Evolutionary conservation across 2,888 invertebrate species (phyloP).

Genomic region (Hyposoter dolosus): DNA sequence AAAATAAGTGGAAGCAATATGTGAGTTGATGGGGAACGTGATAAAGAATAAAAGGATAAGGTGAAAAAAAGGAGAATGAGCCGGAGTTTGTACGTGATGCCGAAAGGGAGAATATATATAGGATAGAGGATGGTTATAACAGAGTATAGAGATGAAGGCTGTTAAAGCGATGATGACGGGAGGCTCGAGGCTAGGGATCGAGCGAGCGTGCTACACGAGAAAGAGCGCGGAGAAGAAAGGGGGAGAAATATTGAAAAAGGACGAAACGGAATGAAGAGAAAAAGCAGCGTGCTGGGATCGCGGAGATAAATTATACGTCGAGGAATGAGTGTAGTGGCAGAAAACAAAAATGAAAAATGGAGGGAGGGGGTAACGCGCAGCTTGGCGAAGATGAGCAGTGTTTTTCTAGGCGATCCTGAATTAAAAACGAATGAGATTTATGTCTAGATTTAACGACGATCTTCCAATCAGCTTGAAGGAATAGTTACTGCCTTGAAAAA

Average conservation of each 20-base stretch:
- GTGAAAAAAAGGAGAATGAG: conserved; percentile 30
- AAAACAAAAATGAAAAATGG: conserved; percentile 29
- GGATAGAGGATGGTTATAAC: conserved; percentile 48
- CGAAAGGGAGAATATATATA: conserved; percentile 53
- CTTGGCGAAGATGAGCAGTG: conserved; percentile 62
- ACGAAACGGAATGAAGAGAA: conserved; percentile 63
- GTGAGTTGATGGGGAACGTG: conserved; percentile 13
- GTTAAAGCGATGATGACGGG: conserved; percentile 74
- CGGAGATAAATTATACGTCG: conserved; percentile 75
- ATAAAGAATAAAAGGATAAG: conserved; percentile 17
- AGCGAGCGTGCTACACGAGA: conserved; percentile 37
- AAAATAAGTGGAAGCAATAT: conserved; percentile 32
- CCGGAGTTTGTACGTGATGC: conserved; percentile 54
- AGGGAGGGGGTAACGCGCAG: conserved; percentile 9
- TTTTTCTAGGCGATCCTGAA: conserved; percentile 74
- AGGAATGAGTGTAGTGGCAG: conserved; percentile 52
- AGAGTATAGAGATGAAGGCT: conserved; percentile 65
- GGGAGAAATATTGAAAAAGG: conserved; percentile 64
- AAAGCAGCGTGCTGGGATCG: conserved; percentile 57
- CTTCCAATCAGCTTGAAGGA: conserved; percentile 68
- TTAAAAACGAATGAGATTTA: conserved; percentile 74
- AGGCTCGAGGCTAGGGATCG: conserved; percentile 59
- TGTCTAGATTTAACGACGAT: conserved; percentile 74
- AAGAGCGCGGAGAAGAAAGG: conserved; percentile 57
- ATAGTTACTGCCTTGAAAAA: conserved; percentile 29